These are phyloP conservation scores for Lepidothrix coronata DNA, from an alignment of 2,113 vertebrate genomes.

Conservation along the genomic window DNA sequence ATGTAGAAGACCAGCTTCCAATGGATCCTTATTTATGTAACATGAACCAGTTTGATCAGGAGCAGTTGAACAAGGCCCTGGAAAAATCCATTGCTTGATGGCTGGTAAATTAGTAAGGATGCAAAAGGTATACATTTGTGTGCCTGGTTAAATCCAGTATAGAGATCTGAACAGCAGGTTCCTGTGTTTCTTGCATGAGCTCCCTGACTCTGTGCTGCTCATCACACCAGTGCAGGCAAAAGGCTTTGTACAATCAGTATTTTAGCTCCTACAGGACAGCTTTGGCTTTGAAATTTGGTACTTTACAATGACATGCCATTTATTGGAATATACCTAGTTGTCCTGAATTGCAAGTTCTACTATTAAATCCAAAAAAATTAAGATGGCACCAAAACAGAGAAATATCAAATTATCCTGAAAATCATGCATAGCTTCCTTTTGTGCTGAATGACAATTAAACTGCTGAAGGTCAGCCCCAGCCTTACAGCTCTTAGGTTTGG, in stretches of 20 bases:
- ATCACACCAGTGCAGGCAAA: neutral
- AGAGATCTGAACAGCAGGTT: neutral
- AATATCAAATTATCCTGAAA: neutral
- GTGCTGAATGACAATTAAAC: constrained; percentile 36
- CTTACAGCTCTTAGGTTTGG: constrained; percentile 24
- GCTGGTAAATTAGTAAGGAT: neutral
- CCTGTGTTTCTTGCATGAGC: neutral
- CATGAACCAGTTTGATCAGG: neutral
- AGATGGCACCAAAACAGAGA: neutral
- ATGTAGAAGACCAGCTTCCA: neutral
- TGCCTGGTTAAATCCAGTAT: neutral
- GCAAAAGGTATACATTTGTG: neutral
- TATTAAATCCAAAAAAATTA: neutral
- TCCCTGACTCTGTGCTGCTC: neutral
- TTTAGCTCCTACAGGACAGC: neutral
- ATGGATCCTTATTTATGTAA: neutral
- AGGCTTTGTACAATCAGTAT: neutral
- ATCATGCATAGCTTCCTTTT: neutral
- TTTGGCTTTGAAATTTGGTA: neutral
- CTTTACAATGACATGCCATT: neutral
- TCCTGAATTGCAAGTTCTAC: neutral
- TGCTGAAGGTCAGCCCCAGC: neutral
- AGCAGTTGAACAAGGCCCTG: neutral
- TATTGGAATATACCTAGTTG: neutral
- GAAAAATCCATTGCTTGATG: neutral